Evolutionary conservation across 2,888 invertebrate genomes (phyloP).

Genomic region (Cheilosia pagana): DNA sequence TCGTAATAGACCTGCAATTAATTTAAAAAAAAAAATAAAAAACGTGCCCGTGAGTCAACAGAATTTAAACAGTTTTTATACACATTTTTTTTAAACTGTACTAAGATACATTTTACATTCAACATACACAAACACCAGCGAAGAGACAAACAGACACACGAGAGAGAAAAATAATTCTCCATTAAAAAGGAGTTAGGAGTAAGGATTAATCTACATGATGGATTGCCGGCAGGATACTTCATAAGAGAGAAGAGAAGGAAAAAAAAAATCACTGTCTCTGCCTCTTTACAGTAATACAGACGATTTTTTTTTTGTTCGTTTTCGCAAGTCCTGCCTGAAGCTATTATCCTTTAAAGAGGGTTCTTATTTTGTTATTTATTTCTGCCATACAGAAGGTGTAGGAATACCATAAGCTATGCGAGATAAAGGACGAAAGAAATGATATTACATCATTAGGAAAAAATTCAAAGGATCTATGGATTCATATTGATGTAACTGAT

Average conservation of each 20-base stretch:
- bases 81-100: neutral
- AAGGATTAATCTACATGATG: constrained; percentile 71
- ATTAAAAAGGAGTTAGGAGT: constrained; percentile 71
- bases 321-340: constrained; percentile 1
- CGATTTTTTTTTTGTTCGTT: constrained; percentile 6
- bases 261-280: constrained; percentile 10
- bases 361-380: constrained; percentile 1
- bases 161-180: constrained; percentile 48
- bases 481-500: too few relatives aligned
- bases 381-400: constrained; percentile 15
- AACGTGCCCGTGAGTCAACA: constrained; percentile 50
- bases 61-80: neutral
- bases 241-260: neutral
- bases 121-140: neutral
- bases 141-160: constrained; percentile 6
- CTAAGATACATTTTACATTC: constrained; percentile 28
- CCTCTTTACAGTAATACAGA: constrained; percentile 8
- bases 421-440: neutral
- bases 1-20: constrained; percentile 94
- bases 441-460: constrained; percentile 3
- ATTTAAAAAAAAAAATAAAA: constrained; percentile 75
- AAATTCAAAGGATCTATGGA: neutral
- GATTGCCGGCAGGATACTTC: constrained; percentile 45
- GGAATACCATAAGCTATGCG: constrained; percentile 15
- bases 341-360: constrained; percentile 22